Conservation (phyloP, 2,797 vertebrate species). For the Hapalemur alaotrensis region DNA sequence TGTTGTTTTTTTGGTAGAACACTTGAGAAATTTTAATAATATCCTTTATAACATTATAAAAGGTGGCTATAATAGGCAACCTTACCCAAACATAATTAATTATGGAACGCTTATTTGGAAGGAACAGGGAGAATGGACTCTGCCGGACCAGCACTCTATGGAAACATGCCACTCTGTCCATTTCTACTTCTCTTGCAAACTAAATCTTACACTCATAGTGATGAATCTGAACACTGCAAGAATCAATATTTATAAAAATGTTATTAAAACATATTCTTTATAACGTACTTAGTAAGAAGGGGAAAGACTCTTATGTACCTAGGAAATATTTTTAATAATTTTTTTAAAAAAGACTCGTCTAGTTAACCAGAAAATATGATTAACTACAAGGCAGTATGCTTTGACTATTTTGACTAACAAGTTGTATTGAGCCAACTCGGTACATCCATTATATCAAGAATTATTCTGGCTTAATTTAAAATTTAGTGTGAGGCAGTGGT, state of each 20-base stretch:
- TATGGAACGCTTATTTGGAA: not conserved
- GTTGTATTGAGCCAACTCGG: not conserved
- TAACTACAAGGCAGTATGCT: not conserved
- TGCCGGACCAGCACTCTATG: not conserved
- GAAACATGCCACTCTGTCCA: not conserved
- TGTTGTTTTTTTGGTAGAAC: not conserved
- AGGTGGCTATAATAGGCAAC: not conserved
- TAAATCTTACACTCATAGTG: not conserved
- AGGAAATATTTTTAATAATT: not conserved
- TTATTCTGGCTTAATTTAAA: not conserved
- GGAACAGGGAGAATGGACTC: not conserved
- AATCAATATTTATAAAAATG: not conserved
- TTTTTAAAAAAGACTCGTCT: not conserved
- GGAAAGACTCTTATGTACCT: not conserved
- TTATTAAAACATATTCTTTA: not conserved
- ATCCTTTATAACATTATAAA: not conserved
- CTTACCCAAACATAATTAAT: not conserved
- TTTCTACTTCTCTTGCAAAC: not conserved
- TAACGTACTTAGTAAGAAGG: not conserved
- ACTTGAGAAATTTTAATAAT: constrained; percentile 5
- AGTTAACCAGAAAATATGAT: not conserved
- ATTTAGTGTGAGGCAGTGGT: not conserved
- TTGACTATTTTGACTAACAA: not conserved
- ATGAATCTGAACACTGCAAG: not conserved
- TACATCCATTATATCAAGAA: not conserved